phyloP scores from a whole-genome alignment of 2,113 vertebrate species.

The Ageneiosus marmoratus region DNA sequence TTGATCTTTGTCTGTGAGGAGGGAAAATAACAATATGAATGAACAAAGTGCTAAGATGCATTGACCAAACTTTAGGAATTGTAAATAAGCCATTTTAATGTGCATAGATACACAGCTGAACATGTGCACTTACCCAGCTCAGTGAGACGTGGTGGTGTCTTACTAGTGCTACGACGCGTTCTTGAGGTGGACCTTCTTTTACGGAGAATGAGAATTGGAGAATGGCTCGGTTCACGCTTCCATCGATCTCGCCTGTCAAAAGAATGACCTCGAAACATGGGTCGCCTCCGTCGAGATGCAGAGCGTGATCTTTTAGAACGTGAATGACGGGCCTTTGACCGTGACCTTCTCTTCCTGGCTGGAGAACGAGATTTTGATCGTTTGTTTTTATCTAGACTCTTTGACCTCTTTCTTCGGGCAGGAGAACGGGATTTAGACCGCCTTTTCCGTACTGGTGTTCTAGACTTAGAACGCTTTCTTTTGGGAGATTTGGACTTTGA shows the following conservation, averaged over 20 bases:
- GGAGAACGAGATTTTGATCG: constrained; percentile 72
- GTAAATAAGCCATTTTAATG: neutral
- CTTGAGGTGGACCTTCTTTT: constrained; percentile 90
- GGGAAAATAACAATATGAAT: neutral
- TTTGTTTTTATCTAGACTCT: constrained; percentile 66
- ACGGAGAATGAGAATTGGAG: constrained; percentile 85
- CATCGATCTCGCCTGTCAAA: constrained; percentile 84
- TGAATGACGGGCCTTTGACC: constrained; percentile 70
- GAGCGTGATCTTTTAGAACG: constrained; percentile 80
- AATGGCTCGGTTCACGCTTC: constrained; percentile 88
- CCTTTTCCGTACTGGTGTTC: constrained; percentile 65
- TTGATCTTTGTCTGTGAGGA: constrained; percentile 90
- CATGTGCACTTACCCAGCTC: constrained; percentile 82
- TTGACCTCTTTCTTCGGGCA: constrained; percentile 68
- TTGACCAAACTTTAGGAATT: too few relatives aligned
- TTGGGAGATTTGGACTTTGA: constrained; percentile 68
- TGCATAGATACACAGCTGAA: neutral
- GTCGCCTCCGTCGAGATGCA: constrained; percentile 81
- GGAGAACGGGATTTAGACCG: constrained; percentile 70
- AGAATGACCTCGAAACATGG: constrained; percentile 84
- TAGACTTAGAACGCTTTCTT: constrained; percentile 64
- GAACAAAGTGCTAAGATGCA: neutral
- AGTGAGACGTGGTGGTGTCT: constrained; percentile 92
- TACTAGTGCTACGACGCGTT: constrained; percentile 79
- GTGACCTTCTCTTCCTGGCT: constrained; percentile 69